Base-by-base conservation (phyloP, 2,113 vertebrate species). In the Uropsilus gracilis region DNA sequence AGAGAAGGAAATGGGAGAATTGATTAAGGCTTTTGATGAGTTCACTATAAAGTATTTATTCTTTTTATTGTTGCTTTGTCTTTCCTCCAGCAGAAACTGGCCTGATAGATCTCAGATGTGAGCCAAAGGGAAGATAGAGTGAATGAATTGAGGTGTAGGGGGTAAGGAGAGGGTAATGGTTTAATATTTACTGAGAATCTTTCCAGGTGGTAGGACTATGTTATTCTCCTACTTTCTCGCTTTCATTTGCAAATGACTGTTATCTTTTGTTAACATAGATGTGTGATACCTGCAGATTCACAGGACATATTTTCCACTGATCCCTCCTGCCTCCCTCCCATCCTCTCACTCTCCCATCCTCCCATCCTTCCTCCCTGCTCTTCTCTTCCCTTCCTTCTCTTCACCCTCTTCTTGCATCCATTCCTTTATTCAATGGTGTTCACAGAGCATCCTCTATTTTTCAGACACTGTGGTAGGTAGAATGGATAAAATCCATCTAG, bases 81-180 rank as follows among this genome's bases (percentile, higher is more conserved):
- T 68, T 73, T 68, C 12, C 42, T 44, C 22, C 32, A 75, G 42
- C 14, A 69, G 93, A 42, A 69, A 72, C 4, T 13, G n/a, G 18
- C 48, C 57, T 68, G 37, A 16, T 17, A 34, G 69, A 18, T 26
- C 12, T 34, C 1, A 10, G 46, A 34, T 10, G 16, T 66, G 84
- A 39, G 32, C 0, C 1, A 3, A 4, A 1, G 50, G 50, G 53
- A 53, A 83, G n/a, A 61, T 8, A 32, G 6, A 5, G 37, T 2
- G 0, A 8, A 20, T 8, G 34, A 24, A 0, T 0, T 4, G 46
- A 53, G 28, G 9, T 1, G 1, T 44, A 32, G 30, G 46, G 34
- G 0, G n/a, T n/a, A 0, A n/a, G 37, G 64, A 8, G 2, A 8
- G 17, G 24, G 18, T 8, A 4, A 7, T 7, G 11, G 69, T 16